Evolutionary conservation across 2,888 invertebrate genomes (phyloP).

Genomic region (Cryptophagus acutangulus): DNA sequence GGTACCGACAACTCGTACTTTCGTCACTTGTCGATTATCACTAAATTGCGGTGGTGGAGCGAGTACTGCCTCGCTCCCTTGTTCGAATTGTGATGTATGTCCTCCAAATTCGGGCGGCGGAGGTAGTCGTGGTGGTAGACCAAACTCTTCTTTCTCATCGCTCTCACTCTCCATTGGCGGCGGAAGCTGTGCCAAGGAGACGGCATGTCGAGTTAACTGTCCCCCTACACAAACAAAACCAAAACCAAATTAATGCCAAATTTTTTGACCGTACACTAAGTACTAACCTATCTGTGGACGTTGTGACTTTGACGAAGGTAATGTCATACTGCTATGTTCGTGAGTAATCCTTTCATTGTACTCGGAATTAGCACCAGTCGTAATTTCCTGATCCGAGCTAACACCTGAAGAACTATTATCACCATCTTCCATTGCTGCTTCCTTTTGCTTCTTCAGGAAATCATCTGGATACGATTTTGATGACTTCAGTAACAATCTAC

Average conservation of each 20-base stretch:
- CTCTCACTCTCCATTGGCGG: conserved; percentile 71
- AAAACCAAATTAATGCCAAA: neutral
- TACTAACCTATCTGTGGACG: conserved; percentile 38
- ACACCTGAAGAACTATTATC: conserved; percentile 87
- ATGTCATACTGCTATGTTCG: conserved; percentile 32
- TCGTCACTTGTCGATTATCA: conserved; percentile 59
- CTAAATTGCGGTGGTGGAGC: conserved; percentile 90
- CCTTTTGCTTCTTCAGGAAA: conserved; percentile 54
- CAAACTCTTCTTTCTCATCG: conserved; percentile 62
- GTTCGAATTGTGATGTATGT: conserved; percentile 35
- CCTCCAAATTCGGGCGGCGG: conserved; percentile 58
- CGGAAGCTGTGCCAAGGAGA: conserved; percentile 73
- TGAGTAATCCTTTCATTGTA: conserved; percentile 43
- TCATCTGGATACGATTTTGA: conserved; percentile 86
- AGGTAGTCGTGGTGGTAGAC: conserved; percentile 58
- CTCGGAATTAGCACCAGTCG: conserved; percentile 52
- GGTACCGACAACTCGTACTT: conserved; percentile 78
- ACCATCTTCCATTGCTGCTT: conserved; percentile 63
- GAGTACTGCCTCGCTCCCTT: conserved; percentile 54
- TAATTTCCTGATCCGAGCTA: conserved; percentile 77
- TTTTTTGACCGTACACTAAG: conserved; percentile 4
- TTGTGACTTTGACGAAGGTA: conserved; percentile 36
- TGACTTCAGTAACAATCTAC: conserved; percentile 75
- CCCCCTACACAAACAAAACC: too few species aligned
- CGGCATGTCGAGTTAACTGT: conserved; percentile 40